These are phyloP conservation scores for Okapia johnstoni DNA, from an alignment of 2,113 vertebrate genomes.

Conservation along the genomic window DNA sequence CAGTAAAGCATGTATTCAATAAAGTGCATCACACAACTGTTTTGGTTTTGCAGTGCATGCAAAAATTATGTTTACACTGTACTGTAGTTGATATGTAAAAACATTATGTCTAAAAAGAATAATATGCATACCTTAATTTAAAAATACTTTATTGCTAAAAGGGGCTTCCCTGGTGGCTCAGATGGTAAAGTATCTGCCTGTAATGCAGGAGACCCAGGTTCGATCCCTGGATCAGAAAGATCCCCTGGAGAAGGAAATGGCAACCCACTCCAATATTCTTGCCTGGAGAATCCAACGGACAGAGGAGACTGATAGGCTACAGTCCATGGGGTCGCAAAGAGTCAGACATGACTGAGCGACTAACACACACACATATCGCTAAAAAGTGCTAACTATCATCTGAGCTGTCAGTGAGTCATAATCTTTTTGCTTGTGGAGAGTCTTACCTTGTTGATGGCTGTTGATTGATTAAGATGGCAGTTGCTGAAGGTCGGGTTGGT, in stretches of 20 bases:
- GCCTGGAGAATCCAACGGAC: background rate
- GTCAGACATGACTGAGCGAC: background rate
- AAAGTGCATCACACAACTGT: background rate
- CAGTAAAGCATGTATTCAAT: background rate
- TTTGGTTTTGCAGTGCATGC: background rate
- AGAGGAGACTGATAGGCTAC: background rate
- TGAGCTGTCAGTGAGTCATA: background rate
- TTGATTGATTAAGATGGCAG: background rate
- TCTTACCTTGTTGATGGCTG: background rate
- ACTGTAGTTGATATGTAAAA: background rate
- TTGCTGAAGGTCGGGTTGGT: background rate
- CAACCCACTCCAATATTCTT: background rate
- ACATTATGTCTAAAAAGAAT: background rate
- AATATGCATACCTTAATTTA: background rate
- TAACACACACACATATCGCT: background rate
- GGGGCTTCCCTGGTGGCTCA: background rate
- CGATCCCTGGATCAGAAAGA: background rate
- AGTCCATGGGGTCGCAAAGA: background rate
- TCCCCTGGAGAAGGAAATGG: background rate
- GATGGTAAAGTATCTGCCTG: background rate
- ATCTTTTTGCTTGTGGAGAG: background rate
- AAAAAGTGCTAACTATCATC: too few relatives aligned
- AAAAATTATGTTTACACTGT: background rate
- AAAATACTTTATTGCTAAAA: background rate
- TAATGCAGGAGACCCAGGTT: background rate